Evolutionary conservation across 2,797 vertebrate species (phyloP), one percentile per base, ranked within the genome.

Genomic region (Lemur catta): DNA sequence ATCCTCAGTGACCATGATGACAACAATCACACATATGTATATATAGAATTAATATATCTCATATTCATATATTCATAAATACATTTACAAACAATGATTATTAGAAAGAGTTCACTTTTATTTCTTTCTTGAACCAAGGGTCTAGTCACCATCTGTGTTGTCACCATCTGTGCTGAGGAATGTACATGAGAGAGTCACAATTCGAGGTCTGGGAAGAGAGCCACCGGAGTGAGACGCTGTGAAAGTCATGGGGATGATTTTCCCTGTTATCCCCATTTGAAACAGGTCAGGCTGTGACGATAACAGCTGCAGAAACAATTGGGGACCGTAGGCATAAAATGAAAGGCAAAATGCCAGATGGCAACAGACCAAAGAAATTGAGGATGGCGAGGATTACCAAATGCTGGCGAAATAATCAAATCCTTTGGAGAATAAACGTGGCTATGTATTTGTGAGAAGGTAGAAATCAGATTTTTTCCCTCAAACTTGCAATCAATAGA

Each of bases 301-400:
- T 57, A 92, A 94, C 89, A 97, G 97, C 97, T 98, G 98, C 86
- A 97, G 97, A 97, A 98, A 93, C 67, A 65, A 96, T 94, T 1
- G 38, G 7, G 20, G 75, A 71, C 67, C 59, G 76, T 10, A 95
- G 94, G 97, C 97, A 67, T 95, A 97, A 97, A 97, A 96, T 96
- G 76, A 93, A 96, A 97, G 95, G 96, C 97, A 97, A 59, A 80
- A 15, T 78, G 93, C 94, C 98, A 98, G 94, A 97, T 97, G 97
- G 95, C 97, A 97, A 80, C 71, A 0, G 76, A 97, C 90, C 96
- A 97, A 97, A 94, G 89, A 84, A 95, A 63, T 14, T 18, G 67
- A 89, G 71, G 41, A 91, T 94, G 87, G 35, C 0, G 14, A 95
- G 89, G 59, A 96, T 97, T 94, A 96, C 97, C 97, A 97, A 97